Base-by-base conservation (phyloP, 1,140 invertebrate genomes). In the Ganaspis sp. region DNA sequence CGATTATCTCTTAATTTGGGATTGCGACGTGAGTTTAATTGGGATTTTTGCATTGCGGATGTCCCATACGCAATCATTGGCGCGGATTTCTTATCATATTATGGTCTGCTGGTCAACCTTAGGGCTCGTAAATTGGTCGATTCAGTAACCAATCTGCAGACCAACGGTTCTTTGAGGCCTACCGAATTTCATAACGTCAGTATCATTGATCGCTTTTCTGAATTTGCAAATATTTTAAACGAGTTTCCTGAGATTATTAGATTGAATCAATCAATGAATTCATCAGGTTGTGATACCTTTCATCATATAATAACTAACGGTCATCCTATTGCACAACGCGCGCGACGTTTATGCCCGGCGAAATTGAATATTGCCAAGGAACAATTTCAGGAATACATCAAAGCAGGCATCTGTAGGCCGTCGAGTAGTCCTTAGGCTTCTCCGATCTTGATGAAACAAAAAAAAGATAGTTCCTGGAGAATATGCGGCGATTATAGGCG, bases 391-490 rank as follows among this genome's bases (percentile, higher is more conserved):
- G 4, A 38, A 38, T 5, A 5, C 4, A 38, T 38, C 9, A 9
- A 38, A 9, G 37, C 37, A 38, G 9, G 9, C 4, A 38, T 38
- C 9, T 23, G 15, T n/a, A 29, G 34, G 11, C 71, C 42, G 26
- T 53, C 71, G 8, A 29, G 23, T n/a, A 53, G 71, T 29, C 42
- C 40, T 15, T 72, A 17, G 37, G 70, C 70, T 17, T 21, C n/a
- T n/a, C n/a, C n/a, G n/a, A n/a, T n/a, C n/a, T n/a, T n/a, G n/a
- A n/a, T n/a, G n/a, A n/a, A n/a, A n/a, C n/a, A n/a, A n/a, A n/a
- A n/a, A n/a, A n/a, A n/a, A n/a, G n/a, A n/a, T n/a, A n/a, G n/a
- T n/a, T n/a, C n/a, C n/a, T n/a, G n/a, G n/a, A n/a, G n/a, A n/a
- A n/a, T n/a, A n/a, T n/a, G n/a, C n/a, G n/a, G n/a, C n/a, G n/a